A percentile compares a stretch with the other conserved stretches of the same genome.
Evolutionary conservation across 2,797 vertebrate species (phyloP).

Genomic region (Decapterus maruadsi): DNA sequence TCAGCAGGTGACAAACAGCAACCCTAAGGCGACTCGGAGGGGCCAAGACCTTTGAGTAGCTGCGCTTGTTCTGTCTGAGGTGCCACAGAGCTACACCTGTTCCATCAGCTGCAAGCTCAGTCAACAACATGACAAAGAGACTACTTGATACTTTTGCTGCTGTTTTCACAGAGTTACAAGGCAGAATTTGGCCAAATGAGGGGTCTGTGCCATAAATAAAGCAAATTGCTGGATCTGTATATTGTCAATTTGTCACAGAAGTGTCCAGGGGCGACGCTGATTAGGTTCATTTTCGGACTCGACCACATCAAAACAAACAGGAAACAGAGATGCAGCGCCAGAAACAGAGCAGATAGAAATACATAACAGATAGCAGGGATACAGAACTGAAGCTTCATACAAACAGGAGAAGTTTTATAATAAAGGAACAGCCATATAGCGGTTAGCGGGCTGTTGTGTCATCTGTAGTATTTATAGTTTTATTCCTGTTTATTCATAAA

Average conservation of each 20-base stretch:
- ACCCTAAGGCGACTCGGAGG: not conserved
- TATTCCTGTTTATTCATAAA: not conserved
- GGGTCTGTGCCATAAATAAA: not conserved
- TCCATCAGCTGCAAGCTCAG: not conserved
- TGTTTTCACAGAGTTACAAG: not conserved
- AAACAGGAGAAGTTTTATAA: not conserved
- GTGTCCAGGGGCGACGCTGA: not conserved
- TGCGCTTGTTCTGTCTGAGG: constrained; percentile 13
- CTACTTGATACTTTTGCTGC: not conserved
- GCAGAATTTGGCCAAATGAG: not conserved
- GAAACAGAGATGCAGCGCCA: not conserved
- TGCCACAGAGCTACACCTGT: constrained; percentile 12
- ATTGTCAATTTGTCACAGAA: not conserved
- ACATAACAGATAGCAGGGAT: not conserved
- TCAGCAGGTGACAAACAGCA: constrained; percentile 32
- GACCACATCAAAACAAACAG: not conserved
- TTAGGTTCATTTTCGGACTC: not conserved
- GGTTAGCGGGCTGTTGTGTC: not conserved
- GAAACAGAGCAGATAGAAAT: not conserved
- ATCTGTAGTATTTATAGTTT: not conserved
- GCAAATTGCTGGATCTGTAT: not conserved
- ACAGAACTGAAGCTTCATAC: not conserved
- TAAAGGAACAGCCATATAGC: too few relatives aligned
- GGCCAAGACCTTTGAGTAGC: constrained; percentile 6
- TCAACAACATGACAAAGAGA: not conserved